Evolutionary conservation across 2,113 vertebrate genomes (phyloP), one percentile per base, ranked within the genome.

Genomic region (Heloderma charlesbogerti): DNA sequence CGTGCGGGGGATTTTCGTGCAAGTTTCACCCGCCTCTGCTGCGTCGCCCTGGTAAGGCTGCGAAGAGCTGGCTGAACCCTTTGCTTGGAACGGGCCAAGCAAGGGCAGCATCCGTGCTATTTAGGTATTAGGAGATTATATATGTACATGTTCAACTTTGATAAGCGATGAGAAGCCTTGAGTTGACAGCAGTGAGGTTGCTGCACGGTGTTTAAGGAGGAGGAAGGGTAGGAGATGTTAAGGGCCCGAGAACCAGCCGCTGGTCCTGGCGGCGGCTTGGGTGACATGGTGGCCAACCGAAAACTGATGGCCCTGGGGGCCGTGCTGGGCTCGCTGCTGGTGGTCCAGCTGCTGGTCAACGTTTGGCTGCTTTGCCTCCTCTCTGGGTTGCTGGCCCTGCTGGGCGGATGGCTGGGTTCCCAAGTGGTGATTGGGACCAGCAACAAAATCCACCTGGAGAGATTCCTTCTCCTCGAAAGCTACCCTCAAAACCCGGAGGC

Each of bases 361-460:
- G 94, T 98, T 43, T 98, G 98, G 98, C 96, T 97, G 0, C 97
- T 99, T n/a, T 98, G 97, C 67, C 57, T 99, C 91, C 97, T 99
- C 78, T 99, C 97, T 0, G 98, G 97, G 3, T 86, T 96, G 20
- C 85, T 99, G 89, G 94, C 97, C 0, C 97, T 96, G 4, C 95
- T 99, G 7, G 98, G 98, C 0, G 98, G 97, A 1, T 99, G 98
- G 98, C 88, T 99, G 45, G 98, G 98, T 1, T 97, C 98, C 13
- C 96, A 93, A 0, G 96, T 96, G 0, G n/a, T 98, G 1, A 80
- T 96, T 0, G 94, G 95, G 12, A 94, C n/a, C 22, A 95, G 97
- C 48, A 96, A 97, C 43, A 94, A 97, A 0, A 96, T 99, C 75
- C 98, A 98, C 48, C 92, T 99, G 92, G 98, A 99, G 67, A 98